phyloP scores from a whole-genome alignment of 2,888 invertebrate species.

The Neoscelio sp. region DNA sequence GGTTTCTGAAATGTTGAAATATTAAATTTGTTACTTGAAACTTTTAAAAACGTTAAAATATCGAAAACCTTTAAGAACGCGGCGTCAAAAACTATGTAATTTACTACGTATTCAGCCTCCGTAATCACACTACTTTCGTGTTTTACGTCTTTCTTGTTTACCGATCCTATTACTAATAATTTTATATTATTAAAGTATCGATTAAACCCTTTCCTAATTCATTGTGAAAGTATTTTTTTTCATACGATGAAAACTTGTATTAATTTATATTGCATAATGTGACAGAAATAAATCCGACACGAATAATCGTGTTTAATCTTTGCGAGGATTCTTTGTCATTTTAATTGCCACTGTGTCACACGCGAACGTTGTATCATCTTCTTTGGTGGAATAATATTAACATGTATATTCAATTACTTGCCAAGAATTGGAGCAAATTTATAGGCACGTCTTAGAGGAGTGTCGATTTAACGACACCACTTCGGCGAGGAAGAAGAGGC shows the following conservation, averaged over 20 bases:
- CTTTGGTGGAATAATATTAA: constrained; percentile 47
- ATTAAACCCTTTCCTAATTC: background rate
- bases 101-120: background rate
- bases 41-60: no score
- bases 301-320: constrained; percentile 10
- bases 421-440: constrained; percentile 59
- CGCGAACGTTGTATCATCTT: constrained; percentile 62
- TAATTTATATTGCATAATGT: background rate
- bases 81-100: constrained; percentile 5
- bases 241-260: background rate
- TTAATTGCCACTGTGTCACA: constrained; percentile 19
- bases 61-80: constrained; percentile 21
- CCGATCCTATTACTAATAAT: background rate
- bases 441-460: constrained; percentile 67
- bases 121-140: constrained; percentile 11
- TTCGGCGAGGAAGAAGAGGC: constrained; percentile 47
- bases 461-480: constrained; percentile 63
- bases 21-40: no score
- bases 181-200: background rate
- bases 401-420: constrained; percentile 63
- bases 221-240: background rate
- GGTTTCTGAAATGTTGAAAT: no score
- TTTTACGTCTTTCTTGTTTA: background rate
- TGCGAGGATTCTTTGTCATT: constrained; percentile 9
- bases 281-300: constrained; percentile 2